Percentiles rank a stretch among this genome's conserved stretches.
Conservation (phyloP, 2,113 vertebrate genomes). For the Apistogramma diplotaenia region DNA sequence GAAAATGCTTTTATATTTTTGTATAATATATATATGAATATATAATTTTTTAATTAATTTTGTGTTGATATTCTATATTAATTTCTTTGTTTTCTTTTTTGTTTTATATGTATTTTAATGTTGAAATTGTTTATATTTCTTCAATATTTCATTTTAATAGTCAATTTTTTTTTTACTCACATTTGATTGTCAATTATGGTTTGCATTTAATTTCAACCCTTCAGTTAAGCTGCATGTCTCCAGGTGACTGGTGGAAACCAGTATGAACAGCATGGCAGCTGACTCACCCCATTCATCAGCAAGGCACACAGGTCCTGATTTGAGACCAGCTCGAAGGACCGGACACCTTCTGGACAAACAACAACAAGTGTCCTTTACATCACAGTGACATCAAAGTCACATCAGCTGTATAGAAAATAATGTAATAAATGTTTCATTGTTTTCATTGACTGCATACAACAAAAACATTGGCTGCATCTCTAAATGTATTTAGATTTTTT, state of each 20-base stretch:
- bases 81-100: too few relatives aligned
- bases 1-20: background rate
- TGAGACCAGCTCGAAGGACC: conserved; percentile 24
- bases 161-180: background rate
- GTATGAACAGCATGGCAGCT: background rate
- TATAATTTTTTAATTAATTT: background rate
- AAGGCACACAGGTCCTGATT: conserved; percentile 1
- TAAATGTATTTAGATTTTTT: background rate
- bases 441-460: background rate
- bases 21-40: too few relatives aligned
- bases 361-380: background rate
- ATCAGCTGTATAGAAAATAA: background rate
- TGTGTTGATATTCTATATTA: background rate
- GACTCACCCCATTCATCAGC: conserved; percentile 47
- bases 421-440: background rate
- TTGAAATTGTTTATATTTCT: too few relatives aligned
- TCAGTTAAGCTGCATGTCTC: background rate
- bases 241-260: background rate
- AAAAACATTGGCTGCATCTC: background rate
- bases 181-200: background rate
- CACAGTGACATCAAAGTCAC: background rate
- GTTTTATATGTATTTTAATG: too few relatives aligned
- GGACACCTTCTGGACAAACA: background rate
- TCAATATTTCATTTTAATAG: too few relatives aligned
- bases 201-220: background rate